Percentiles rank a stretch among this genome's conserved stretches.
Evolutionary conservation across 2,113 vertebrate species (phyloP).

Genomic region (Casuarius casuarius): DNA sequence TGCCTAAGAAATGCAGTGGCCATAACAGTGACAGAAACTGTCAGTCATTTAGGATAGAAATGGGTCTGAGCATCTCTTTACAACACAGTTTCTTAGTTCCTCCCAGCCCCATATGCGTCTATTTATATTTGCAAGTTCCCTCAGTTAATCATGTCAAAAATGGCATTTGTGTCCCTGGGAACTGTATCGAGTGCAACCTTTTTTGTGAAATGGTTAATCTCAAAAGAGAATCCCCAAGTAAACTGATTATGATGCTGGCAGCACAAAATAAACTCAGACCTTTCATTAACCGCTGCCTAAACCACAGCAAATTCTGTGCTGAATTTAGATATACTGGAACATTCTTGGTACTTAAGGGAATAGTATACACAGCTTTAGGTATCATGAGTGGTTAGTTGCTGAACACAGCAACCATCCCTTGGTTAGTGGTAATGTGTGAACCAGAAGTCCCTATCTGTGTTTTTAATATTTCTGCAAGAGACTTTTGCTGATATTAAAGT

Average conservation of each 20-base stretch:
- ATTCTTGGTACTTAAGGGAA: constrained; percentile 16
- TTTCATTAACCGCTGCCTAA: constrained; percentile 26
- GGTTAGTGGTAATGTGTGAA: not conserved
- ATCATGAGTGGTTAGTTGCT: constrained; percentile 48
- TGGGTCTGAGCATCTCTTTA: not conserved
- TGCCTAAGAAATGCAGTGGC: not conserved
- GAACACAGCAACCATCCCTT: constrained; percentile 24
- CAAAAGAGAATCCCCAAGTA: constrained; percentile 26
- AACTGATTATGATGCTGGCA: not conserved
- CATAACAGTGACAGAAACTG: not conserved
- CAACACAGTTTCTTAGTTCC: not conserved
- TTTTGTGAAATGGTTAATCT: constrained; percentile 30
- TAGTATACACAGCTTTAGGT: constrained; percentile 32
- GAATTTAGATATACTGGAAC: constrained; percentile 27
- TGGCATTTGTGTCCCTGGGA: constrained; percentile 31
- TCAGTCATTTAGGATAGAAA: not conserved
- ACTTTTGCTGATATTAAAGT: not conserved
- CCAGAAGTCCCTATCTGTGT: not conserved
- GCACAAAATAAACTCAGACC: not conserved
- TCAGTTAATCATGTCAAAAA: constrained; percentile 45
- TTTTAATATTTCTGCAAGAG: not conserved
- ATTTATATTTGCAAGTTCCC: constrained; percentile 38
- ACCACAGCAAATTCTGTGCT: not conserved
- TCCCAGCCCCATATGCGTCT: constrained; percentile 2
- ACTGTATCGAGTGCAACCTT: constrained; percentile 1